A percentile compares a stretch with the other conserved stretches of the same genome.
Conservation (phyloP, 2,888 invertebrate species). For the Amphipoea oculea region DNA sequence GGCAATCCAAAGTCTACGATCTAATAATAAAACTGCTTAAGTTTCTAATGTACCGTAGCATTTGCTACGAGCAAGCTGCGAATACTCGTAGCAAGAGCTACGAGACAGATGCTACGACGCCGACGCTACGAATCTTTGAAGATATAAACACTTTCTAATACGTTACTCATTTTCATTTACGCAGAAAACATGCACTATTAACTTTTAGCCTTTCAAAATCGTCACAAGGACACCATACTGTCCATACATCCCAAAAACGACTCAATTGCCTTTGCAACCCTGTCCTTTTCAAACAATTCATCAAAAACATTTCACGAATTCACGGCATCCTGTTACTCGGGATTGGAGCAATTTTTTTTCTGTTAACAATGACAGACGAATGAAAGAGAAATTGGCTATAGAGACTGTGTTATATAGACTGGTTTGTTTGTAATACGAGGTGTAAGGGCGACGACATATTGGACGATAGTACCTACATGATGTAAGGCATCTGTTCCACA, state of each 20-base stretch:
- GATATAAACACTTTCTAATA: background rate
- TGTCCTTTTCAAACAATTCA: background rate
- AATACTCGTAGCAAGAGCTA: slow-evolving; percentile 16
- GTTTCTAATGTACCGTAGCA: background rate
- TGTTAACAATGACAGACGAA: slow-evolving; percentile 63
- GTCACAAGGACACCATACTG: background rate
- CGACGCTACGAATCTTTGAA: background rate
- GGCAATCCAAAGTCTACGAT: background rate
- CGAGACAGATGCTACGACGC: background rate
- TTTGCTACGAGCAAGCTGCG: background rate
- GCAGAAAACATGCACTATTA: background rate
- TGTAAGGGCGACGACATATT: slow-evolving; percentile 3
- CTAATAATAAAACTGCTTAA: background rate
- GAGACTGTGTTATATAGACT: slow-evolving; percentile 9
- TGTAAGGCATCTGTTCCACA: background rate
- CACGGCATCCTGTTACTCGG: slow-evolving; percentile 38
- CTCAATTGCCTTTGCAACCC: slow-evolving; percentile 19
- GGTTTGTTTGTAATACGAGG: slow-evolving; percentile 44
- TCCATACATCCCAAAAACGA: background rate
- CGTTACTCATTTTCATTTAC: background rate
- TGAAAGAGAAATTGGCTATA: slow-evolving; percentile 62
- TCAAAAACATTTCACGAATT: slow-evolving; percentile 41
- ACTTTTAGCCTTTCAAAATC: background rate
- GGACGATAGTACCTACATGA: background rate
- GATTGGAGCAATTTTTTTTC: slow-evolving; percentile 56